phyloP scores from a whole-genome alignment of 1,140 invertebrate genomes.

The Apis mellifera region Amel_HAv3.1 CM009931.2:25400501-25401000 shows the following conservation, averaged over 20 bases:
- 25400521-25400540: too few relatives aligned
- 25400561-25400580: too few relatives aligned
- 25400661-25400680: background rate
- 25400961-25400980: background rate
- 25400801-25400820: too few relatives aligned
- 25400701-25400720: background rate
- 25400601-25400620: too few relatives aligned
- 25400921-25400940: background rate
- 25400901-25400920: background rate
- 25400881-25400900: background rate
- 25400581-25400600: too few relatives aligned
- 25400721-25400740: background rate
- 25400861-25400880: background rate
- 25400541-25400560: too few relatives aligned
- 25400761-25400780: background rate
- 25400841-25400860: background rate
- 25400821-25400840: background rate
- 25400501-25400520: too few relatives aligned
- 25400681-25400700: background rate
- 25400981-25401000: background rate
- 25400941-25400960: background rate
- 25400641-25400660: too few relatives aligned
- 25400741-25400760: background rate
- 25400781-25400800: background rate
- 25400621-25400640: too few relatives aligned